Conservation (phyloP, 2,888 invertebrate species). For the Tenthredo scrophulariae region DNA sequence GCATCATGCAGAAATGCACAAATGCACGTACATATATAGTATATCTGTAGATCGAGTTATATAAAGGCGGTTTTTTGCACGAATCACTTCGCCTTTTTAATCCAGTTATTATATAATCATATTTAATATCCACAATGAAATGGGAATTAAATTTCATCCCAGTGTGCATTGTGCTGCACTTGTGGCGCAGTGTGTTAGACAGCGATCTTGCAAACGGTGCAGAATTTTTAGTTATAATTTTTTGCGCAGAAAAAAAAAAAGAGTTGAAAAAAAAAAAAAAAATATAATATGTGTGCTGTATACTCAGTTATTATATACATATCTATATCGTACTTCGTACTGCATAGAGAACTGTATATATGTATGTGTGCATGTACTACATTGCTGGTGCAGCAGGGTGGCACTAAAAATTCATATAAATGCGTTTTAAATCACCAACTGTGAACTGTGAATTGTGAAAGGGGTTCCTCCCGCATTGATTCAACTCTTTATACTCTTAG, state of each 20-base stretch:
- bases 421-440: conserved; percentile 13
- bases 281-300: no score
- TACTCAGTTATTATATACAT: neutral
- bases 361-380: neutral
- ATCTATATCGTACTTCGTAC: neutral
- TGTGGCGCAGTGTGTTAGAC: no score
- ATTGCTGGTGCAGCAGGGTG: neutral
- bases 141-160: no score
- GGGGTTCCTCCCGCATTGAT: neutral
- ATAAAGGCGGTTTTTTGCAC: conserved; percentile 60
- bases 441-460: neutral
- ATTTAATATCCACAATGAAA: conserved; percentile 57
- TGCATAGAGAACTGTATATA: neutral
- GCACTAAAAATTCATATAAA: conserved; percentile 1
- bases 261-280: no score
- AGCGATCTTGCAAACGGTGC: no score
- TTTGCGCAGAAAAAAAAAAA: no score
- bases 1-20: neutral
- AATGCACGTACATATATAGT: conserved; percentile 58
- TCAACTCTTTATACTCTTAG: neutral
- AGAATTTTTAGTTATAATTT: no score
- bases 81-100: conserved; percentile 71
- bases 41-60: conserved; percentile 41
- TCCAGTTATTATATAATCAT: conserved; percentile 72
- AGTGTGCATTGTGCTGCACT: no score